Evolutionary conservation across 2,797 vertebrate genomes (phyloP), one percentile per base, ranked within the genome.

Genomic region (Enteromius unitaeniatus): DNA sequence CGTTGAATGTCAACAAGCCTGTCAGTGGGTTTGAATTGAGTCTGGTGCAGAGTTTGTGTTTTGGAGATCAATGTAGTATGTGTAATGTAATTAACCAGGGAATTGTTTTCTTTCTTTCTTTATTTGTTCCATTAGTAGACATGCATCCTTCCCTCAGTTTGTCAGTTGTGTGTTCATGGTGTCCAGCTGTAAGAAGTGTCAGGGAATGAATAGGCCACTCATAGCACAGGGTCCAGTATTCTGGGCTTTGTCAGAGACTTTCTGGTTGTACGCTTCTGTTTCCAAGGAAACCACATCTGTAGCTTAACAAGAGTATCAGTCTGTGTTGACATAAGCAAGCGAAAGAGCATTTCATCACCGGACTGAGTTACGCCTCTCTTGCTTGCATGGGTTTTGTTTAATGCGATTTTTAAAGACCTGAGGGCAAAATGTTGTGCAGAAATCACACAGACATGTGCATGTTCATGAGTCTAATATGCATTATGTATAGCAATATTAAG

Each of bases 231-330:
- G 68, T 65, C 58, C 60, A 42, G 64, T n/a, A 23, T 78, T 21
- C 73, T 60, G 82, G 51, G 60, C 64, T 51, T 6, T 55, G 23
- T 75, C 64, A 53, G 28, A 28, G n/a, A 47, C 14, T 62, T 69
- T 19, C 47, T 79, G 15, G 19, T 75, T n/a, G 47, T 87, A 47
- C 1, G 6, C 64, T 40, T 79, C 75, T 82, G 81, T 89, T 81
- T 65, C 82, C 62, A 76, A 68, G 80, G 80, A 40, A 86, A 89
- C 83, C 40, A 55, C 80, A 86, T 86, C 28, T 86, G 74, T 82
- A 77, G 60, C 19, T 77, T 82, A 84, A 78, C 76, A 69, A 42
- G 53, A 65, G 34, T 31, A 51, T 75, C 49, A 45, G 70, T 74
- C 70, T 79, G 49, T 77, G 28, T 76, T 70, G 73, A 74, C 55